phyloP scores from a whole-genome alignment of 2,888 invertebrate genomes.

The Malthinus flaveolus region DNA sequence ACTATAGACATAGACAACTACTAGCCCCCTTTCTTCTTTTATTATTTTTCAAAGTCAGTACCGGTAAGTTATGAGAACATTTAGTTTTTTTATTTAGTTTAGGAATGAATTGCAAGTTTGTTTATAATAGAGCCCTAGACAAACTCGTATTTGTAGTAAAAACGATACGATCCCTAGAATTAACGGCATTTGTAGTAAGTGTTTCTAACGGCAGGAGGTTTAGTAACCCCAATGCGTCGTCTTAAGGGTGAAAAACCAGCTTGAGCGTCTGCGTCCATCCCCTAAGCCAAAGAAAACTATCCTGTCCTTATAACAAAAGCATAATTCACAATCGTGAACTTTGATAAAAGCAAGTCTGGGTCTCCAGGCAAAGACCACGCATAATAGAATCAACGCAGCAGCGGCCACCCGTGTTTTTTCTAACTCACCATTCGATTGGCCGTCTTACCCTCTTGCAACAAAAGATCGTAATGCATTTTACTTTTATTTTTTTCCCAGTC shows the following conservation, averaged over 20 bases:
- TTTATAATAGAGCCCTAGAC: background rate
- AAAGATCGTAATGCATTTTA: constrained; percentile 30
- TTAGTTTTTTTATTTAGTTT: too few relatives aligned
- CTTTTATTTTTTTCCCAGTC: constrained; percentile 31
- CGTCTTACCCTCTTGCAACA: constrained; percentile 34
- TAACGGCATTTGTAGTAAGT: constrained; percentile 37
- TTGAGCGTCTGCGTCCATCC: constrained; percentile 36
- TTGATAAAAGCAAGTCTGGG: constrained; percentile 34
- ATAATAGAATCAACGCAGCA: constrained; percentile 15
- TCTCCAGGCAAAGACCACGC: constrained; percentile 25
- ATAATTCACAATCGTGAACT: constrained; percentile 37
- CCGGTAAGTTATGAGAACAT: too few relatives aligned
- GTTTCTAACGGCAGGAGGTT: constrained; percentile 37
- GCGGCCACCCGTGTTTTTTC: constrained; percentile 35
- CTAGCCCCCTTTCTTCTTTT: too few relatives aligned
- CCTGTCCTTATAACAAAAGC: constrained; percentile 35
- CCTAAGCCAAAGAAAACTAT: constrained; percentile 36
- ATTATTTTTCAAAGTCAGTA: too few relatives aligned
- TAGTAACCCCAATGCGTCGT: constrained; percentile 32
- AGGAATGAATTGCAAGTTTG: constrained; percentile 4
- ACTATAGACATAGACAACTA: too few relatives aligned
- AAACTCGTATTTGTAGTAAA: constrained; percentile 7
- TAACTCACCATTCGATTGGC: constrained; percentile 38
- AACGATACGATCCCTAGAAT: constrained; percentile 15
- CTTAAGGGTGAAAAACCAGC: constrained; percentile 38